phyloP scores from a whole-genome alignment of 2,888 invertebrate genomes.

The Drosophila gaucha region DNA sequence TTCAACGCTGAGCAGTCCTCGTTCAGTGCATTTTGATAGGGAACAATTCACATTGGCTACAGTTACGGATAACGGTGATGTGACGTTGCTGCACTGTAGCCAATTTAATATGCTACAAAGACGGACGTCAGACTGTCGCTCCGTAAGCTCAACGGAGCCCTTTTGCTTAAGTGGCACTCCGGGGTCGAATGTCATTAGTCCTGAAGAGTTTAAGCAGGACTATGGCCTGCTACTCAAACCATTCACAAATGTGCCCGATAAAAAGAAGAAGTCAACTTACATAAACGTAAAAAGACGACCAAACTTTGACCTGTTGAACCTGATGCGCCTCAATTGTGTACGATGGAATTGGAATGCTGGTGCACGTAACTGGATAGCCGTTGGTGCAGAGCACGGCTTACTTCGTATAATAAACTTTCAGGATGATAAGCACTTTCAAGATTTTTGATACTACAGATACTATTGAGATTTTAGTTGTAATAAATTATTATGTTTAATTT shows the following conservation, averaged over 20 bases:
- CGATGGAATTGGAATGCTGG: constrained; percentile 79
- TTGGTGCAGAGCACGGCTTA: constrained; percentile 83
- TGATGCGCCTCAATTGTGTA: constrained; percentile 76
- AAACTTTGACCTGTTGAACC: constrained; percentile 48
- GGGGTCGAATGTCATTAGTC: constrained; percentile 10
- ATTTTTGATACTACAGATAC: neutral
- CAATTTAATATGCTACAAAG: constrained; percentile 56
- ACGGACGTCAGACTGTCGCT: constrained; percentile 29
- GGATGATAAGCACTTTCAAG: constrained; percentile 33
- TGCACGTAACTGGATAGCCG: constrained; percentile 69
- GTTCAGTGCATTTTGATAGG: constrained; percentile 69
- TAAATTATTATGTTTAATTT: constrained; percentile 12
- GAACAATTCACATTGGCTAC: constrained; percentile 57
- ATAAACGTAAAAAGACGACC: constrained; percentile 53
- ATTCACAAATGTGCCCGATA: constrained; percentile 40
- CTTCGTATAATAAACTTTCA: constrained; percentile 71
- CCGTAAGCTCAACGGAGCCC: constrained; percentile 62
- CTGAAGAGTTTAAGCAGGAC: constrained; percentile 61
- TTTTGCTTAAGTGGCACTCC: constrained; percentile 49
- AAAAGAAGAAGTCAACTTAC: constrained; percentile 29
- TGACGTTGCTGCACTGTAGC: constrained; percentile 60
- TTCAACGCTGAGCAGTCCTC: constrained; percentile 55
- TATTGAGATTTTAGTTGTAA: constrained; percentile 31
- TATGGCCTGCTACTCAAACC: constrained; percentile 80
- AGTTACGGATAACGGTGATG: constrained; percentile 78